These are phyloP conservation scores for Apoda limacodes DNA, from an alignment of 2,888 invertebrate species.

Conservation along the genomic window DNA sequence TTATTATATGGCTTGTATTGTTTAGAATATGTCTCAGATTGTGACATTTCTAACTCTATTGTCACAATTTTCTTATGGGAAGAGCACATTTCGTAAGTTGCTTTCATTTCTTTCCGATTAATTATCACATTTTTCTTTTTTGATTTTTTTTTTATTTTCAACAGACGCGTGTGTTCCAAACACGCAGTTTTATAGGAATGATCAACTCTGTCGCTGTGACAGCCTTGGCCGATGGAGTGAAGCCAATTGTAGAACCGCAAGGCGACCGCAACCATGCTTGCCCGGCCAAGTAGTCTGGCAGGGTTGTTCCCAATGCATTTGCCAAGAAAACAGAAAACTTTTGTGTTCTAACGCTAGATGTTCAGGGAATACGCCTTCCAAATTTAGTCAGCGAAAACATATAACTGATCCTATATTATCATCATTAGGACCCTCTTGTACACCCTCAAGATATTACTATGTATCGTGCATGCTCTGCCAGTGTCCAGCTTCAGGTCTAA, in stretches of 20 bases:
- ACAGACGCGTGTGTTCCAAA: slow-evolving; percentile 48
- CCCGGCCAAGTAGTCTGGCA: slow-evolving; percentile 44
- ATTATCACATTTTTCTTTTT: slow-evolving; percentile 4
- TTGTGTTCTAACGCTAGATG: slow-evolving; percentile 34
- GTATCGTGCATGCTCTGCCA: slow-evolving; percentile 49
- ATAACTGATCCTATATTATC: slow-evolving; percentile 8
- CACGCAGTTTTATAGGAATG: slow-evolving; percentile 39
- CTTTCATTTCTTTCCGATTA: slow-evolving; percentile 2
- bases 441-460: slow-evolving; percentile 45
- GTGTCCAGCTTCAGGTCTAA: slow-evolving; percentile 45
- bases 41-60: slow-evolving; percentile 35
- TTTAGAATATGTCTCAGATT: slow-evolving; percentile 34
- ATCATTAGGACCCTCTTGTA: slow-evolving; percentile 28
- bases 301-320: slow-evolving; percentile 48
- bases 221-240: slow-evolving; percentile 37
- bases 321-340: slow-evolving; percentile 39
- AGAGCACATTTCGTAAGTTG: slow-evolving; percentile 34
- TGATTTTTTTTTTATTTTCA: slow-evolving; percentile 8
- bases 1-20: slow-evolving; percentile 20
- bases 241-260: slow-evolving; percentile 30
- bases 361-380: neutral
- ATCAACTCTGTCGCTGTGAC: slow-evolving; percentile 41
- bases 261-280: slow-evolving; percentile 32
- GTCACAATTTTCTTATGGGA: slow-evolving; percentile 26
- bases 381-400: neutral